Evolutionary conservation across 2,888 invertebrate genomes (phyloP).

Genomic region (Merodon equestris): DNA sequence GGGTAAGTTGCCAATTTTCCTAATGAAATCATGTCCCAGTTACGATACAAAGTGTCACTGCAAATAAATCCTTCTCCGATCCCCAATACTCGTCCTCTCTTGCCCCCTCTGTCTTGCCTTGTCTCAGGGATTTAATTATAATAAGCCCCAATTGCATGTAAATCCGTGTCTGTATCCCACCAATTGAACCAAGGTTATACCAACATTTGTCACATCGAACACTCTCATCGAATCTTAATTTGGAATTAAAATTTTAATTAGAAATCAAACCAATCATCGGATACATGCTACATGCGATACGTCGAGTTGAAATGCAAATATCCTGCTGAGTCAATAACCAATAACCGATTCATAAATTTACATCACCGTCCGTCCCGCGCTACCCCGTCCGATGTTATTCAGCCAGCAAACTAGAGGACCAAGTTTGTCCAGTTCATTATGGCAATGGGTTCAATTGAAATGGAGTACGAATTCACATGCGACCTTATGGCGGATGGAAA

Average conservation of each 20-base stretch:
- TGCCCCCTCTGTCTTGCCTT: too few relatives aligned
- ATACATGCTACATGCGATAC: background rate
- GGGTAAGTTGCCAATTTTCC: slow-evolving; percentile 40
- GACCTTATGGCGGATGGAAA: slow-evolving; percentile 38
- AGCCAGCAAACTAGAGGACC: slow-evolving; percentile 46
- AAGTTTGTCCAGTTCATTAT: slow-evolving; percentile 65
- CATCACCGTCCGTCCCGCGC: background rate
- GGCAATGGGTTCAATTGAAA: slow-evolving; percentile 60
- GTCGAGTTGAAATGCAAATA: background rate
- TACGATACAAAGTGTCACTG: slow-evolving; percentile 1
- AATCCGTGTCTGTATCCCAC: background rate
- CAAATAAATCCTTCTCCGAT: too few relatives aligned
- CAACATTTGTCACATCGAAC: background rate
- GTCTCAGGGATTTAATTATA: slow-evolving; percentile 19
- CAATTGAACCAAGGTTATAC: slow-evolving; percentile 17
- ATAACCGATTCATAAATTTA: slow-evolving; percentile 34
- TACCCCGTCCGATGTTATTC: slow-evolving; percentile 21
- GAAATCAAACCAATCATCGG: slow-evolving; percentile 27
- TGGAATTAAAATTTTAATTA: slow-evolving; percentile 29
- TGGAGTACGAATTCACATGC: slow-evolving; percentile 55
- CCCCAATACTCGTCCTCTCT: too few relatives aligned
- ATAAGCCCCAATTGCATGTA: background rate
- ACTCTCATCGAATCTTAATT: background rate
- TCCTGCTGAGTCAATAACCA: slow-evolving; percentile 39
- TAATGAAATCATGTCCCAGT: slow-evolving; percentile 43